Conservation (phyloP, 37 sponge, comb jelly and placozoan genomes). For the Lycopodina hypogea region DNA sequence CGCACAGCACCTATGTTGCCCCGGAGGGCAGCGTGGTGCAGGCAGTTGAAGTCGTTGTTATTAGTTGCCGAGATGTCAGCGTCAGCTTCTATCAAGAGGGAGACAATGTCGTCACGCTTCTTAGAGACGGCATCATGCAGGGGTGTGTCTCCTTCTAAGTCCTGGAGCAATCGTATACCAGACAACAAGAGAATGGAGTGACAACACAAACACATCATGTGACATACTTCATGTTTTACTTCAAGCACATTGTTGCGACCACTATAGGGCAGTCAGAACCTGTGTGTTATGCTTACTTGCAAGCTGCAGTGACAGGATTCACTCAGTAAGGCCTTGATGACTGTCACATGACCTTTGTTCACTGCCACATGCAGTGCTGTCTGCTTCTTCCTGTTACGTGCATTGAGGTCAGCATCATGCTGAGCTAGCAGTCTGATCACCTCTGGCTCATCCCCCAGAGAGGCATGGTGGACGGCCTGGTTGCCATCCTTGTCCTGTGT, state of each 20-base stretch:
- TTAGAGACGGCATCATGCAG: constrained; percentile 91
- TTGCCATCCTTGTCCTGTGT: constrained; percentile 84
- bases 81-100: constrained; percentile 61
- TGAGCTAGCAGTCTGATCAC: constrained; percentile 64
- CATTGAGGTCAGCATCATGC: constrained; percentile 72
- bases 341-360: constrained; percentile 74
- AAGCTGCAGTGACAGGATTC: constrained; percentile 71
- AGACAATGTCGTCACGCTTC: constrained; percentile 81
- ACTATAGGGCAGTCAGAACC: too few species aligned
- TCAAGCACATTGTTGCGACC: too few species aligned
- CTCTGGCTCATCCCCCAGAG: constrained; percentile 84
- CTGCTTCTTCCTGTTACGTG: constrained; percentile 75
- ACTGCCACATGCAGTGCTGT: constrained; percentile 89
- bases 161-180: constrained; percentile 41
- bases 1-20: constrained; percentile 62
- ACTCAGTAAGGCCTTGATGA: constrained; percentile 59
- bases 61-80: constrained; percentile 77
- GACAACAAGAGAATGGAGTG: neutral
- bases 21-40: constrained; percentile 87
- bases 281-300: constrained; percentile 76
- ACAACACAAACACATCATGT: neutral
- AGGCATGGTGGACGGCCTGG: constrained; percentile 80
- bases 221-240: neutral
- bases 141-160: constrained; percentile 91
- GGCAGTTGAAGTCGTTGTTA: constrained; percentile 81